A percentile compares a stretch with the other conserved stretches of the same genome.
These are phyloP conservation scores for Mirounga angustirostris DNA, from an alignment of 2,113 vertebrate species.

Conservation along the genomic window DNA sequence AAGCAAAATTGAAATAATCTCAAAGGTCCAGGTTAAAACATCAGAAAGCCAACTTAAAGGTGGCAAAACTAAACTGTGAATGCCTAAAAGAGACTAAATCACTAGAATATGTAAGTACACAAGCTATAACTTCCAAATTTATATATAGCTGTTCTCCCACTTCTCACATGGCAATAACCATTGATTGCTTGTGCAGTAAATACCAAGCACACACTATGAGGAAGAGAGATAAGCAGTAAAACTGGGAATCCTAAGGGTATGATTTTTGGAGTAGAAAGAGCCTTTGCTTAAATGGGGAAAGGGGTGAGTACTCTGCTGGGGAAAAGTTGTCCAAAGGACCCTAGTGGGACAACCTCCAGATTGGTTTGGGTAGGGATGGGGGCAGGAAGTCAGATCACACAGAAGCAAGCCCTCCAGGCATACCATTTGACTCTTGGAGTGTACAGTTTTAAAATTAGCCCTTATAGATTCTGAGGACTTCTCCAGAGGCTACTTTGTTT, in stretches of 20 bases:
- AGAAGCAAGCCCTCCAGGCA: neutral
- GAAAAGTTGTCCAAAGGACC: neutral
- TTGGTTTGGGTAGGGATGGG: neutral
- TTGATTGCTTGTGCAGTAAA: neutral
- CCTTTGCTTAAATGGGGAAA: neutral
- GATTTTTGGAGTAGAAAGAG: neutral
- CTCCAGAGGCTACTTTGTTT: neutral
- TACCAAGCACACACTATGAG: neutral
- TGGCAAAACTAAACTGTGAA: neutral
- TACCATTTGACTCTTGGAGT: neutral
- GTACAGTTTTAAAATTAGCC: neutral
- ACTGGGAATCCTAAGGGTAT: neutral
- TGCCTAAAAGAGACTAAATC: neutral
- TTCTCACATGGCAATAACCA: neutral
- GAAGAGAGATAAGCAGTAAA: neutral
- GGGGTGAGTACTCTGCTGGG: neutral
- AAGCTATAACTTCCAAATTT: neutral
- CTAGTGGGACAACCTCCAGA: neutral
- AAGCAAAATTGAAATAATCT: slow-evolving; percentile 6
- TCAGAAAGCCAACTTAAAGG: neutral
- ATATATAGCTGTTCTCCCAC: neutral
- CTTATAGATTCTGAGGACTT: neutral
- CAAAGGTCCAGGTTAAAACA: neutral
- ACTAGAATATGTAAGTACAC: neutral
- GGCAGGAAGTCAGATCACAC: neutral